Percentiles rank a stretch among this genome's conserved stretches.
Evolutionary conservation across 2,888 invertebrate genomes (phyloP).

Genomic region (Xestia rhomboidea): DNA sequence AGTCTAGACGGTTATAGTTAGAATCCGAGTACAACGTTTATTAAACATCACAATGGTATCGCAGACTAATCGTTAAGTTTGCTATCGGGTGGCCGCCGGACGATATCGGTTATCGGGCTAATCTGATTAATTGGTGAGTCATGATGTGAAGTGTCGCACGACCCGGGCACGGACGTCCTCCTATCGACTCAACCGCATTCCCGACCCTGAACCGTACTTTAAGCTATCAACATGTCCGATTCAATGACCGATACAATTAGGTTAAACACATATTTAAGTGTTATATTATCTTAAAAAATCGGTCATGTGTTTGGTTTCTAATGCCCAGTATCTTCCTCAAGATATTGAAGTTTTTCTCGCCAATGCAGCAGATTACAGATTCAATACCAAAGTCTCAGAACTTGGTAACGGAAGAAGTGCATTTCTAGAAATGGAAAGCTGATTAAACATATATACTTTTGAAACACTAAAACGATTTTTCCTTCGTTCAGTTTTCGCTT

Average conservation of each 20-base stretch:
- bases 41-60: conserved; percentile 58
- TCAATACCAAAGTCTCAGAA: background rate
- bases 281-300: conserved; percentile 10
- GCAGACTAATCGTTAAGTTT: conserved; percentile 66
- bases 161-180: conserved; percentile 68
- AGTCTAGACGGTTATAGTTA: conserved; percentile 58
- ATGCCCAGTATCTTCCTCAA: background rate
- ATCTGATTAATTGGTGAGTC: conserved; percentile 87
- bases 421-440: conserved; percentile 33
- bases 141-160: conserved; percentile 72
- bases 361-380: background rate
- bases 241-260: conserved; percentile 54
- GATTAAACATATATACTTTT: conserved; percentile 6
- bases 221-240: conserved; percentile 65
- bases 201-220: conserved; percentile 76
- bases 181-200: conserved; percentile 71
- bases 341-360: background rate
- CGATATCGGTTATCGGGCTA: conserved; percentile 83
- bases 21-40: conserved; percentile 50
- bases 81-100: conserved; percentile 70
- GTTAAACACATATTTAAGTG: conserved; percentile 19
- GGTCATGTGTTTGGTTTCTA: background rate
- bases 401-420: background rate
- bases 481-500: conserved; percentile 30
- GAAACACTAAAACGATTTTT: conserved; percentile 19